Conservation (phyloP, 2,797 vertebrate species). For the Pangasius larnaudii region DNA sequence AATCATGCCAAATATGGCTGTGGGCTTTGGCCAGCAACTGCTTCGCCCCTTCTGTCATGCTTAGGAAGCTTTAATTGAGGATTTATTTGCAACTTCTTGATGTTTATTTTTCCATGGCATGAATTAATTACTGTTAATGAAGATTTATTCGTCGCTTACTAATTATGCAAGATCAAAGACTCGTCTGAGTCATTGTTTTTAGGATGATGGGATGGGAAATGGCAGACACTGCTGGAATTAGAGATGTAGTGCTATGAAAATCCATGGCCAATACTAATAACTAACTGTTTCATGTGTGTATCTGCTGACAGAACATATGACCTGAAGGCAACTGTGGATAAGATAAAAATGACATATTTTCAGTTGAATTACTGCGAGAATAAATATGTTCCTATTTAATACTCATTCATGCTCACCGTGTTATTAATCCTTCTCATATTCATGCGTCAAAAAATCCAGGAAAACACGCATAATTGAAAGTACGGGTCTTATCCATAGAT, state of each 20-base stretch:
- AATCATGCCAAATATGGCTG: constrained; percentile 10
- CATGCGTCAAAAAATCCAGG: not conserved
- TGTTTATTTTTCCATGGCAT: constrained; percentile 66
- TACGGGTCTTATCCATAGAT: not conserved
- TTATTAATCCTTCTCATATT: constrained; percentile 7
- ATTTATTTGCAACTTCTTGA: constrained; percentile 61
- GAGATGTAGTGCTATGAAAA: constrained; percentile 9
- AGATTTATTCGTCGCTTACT: constrained; percentile 69
- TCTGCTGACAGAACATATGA: not conserved
- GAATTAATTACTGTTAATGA: constrained; percentile 74
- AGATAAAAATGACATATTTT: not conserved
- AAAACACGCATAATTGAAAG: too few relatives aligned
- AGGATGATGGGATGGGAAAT: constrained; percentile 25
- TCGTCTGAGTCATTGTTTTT: constrained; percentile 57
- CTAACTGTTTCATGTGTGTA: not conserved
- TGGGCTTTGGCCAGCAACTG: not conserved
- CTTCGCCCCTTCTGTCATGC: constrained; percentile 41
- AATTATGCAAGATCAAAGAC: constrained; percentile 73
- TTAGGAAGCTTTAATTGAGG: constrained; percentile 57
- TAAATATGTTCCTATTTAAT: not conserved
- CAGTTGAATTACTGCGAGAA: not conserved
- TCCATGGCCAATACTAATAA: not conserved
- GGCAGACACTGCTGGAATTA: constrained; percentile 20
- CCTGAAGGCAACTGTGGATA: not conserved
- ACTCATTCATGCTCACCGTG: not conserved